Evolutionary conservation across 2,797 vertebrate species (phyloP).

Genomic region (Acestrorhynchus altus): DNA sequence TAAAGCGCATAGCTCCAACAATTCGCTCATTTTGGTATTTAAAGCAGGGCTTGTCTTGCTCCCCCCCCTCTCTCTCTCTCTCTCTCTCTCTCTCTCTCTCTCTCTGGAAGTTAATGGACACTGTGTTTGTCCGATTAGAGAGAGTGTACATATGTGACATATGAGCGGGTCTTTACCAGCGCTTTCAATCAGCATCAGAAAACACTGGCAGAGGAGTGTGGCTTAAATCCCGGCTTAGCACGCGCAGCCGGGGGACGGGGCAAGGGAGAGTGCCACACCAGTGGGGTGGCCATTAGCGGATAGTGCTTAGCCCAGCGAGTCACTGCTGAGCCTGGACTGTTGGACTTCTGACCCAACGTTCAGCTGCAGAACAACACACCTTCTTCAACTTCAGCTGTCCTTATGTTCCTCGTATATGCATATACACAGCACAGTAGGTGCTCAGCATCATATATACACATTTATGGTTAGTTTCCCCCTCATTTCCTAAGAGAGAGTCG

Average conservation of each 20-base stretch:
- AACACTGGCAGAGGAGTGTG: constrained; percentile 75
- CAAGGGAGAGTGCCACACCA: constrained; percentile 23
- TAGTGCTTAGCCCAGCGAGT: constrained; percentile 56
- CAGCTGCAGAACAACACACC: not conserved
- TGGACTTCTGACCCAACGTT: constrained; percentile 38
- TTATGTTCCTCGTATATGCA: not conserved
- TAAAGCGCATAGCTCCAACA: constrained; percentile 27
- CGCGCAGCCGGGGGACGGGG: constrained; percentile 31
- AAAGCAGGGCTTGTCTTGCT: constrained; percentile 42
- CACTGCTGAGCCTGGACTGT: constrained; percentile 42
- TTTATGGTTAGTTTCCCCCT: not conserved
- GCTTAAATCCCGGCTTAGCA: constrained; percentile 78
- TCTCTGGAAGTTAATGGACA: constrained; percentile 71
- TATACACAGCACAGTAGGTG: not conserved
- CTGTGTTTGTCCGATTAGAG: constrained; percentile 71
- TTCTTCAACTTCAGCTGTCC: no score
- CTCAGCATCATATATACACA: no score
- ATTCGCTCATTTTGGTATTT: constrained; percentile 44
- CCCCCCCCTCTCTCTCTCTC: constrained; percentile 31
- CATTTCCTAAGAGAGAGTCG: not conserved
- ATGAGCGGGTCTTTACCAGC: constrained; percentile 74
- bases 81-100: constrained; percentile 31
- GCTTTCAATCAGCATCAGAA: constrained; percentile 77
- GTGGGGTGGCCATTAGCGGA: constrained; percentile 54
- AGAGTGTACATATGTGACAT: constrained; percentile 73